Base-by-base conservation (phyloP, 2,113 vertebrate species). In the Cheilinus undulatus region DNA sequence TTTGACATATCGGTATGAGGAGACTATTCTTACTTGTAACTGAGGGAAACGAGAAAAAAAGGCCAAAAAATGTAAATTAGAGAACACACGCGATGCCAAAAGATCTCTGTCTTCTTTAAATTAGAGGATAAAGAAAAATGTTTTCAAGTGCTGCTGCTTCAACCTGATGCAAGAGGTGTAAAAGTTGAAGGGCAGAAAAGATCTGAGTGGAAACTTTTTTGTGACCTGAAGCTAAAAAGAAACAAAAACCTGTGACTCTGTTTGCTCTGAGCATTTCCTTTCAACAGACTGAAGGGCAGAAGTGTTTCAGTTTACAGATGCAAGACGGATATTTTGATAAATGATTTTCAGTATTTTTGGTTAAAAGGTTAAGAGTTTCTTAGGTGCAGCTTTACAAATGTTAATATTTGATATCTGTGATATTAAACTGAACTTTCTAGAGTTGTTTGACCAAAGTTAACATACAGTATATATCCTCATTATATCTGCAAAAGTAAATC, bases 51-150 rank as follows among this genome's bases (percentile, higher is more conserved):
- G 17, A 12, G 26, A 2, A 15, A 15, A 69, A 61, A 23, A 10
- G 66, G 30, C 26, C 52, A 3, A 79, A 65, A 77, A 65, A 79
- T 74, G 22, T 22, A 43, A 71, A 69, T 76, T 63, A 48, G 2
- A 43, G 28, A 60, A 64, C 38, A 28, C 6, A 10, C 45, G 52
- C 5, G n/a, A n/a, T n/a, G 27, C 14, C 4, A 17, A 28, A 23
- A 67, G 28, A 48, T 3, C 27, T 34, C 7, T 7, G 19, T 22
- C 34, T 23, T 48, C 9, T 48, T 28, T 62, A 19, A 34, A 81
- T 85, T 12, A 56, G 1, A 62, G 5, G 52, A 19, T 15, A 27
- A 5, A 10, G 12, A 70, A 38, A 3, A 15, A 7, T 57, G 34
- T 24, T 24, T 0, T 58, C 57, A 3, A 36, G 68, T 0, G 15